A percentile compares a stretch with the other conserved stretches of the same genome.
These are phyloP conservation scores for Cataglyphis cursor DNA, from an alignment of 2,888 invertebrate genomes.

Conservation along the genomic window DNA sequence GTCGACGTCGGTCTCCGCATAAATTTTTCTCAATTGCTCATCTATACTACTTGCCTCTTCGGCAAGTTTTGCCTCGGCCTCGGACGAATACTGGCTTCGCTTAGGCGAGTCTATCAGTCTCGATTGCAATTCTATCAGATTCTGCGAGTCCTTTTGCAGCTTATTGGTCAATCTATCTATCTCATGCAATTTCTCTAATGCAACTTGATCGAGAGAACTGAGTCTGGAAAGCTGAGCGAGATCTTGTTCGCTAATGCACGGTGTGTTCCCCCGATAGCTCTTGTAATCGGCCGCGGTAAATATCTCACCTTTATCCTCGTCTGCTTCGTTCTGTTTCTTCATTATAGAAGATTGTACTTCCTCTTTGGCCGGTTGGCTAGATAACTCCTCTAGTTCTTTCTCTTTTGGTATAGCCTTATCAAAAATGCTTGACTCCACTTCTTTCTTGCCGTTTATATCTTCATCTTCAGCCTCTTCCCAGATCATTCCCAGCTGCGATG, in stretches of 20 bases:
- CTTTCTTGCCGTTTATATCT: conserved; percentile 87
- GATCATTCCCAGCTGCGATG: conserved; percentile 94
- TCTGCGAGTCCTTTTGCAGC: conserved; percentile 93
- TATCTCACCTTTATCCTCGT: conserved; percentile 89
- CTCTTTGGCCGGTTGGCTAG: conserved; percentile 66
- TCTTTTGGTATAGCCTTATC: conserved; percentile 70
- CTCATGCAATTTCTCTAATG: conserved; percentile 93
- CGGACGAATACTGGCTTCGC: conserved; percentile 84
- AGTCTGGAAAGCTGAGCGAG: conserved; percentile 92
- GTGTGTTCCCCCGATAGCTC: conserved; percentile 92
- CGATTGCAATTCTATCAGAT: conserved; percentile 92
- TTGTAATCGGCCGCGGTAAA: conserved; percentile 93
- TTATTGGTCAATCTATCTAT: conserved; percentile 92
- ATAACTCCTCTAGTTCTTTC: conserved; percentile 69
- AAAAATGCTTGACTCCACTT: conserved; percentile 70
- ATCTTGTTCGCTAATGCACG: conserved; percentile 93
- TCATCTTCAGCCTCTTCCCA: conserved; percentile 95
- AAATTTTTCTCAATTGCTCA: conserved; percentile 91
- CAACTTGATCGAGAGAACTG: conserved; percentile 92
- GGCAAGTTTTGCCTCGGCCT: conserved; percentile 89
- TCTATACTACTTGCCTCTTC: conserved; percentile 91
- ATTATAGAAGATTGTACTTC: conserved; percentile 82
- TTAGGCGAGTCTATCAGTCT: conserved; percentile 91
- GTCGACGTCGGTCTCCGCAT: conserved; percentile 89
- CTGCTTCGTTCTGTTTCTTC: conserved; percentile 87